Conservation (phyloP, 1,140 invertebrate genomes). For the Cecropterus lyciades region DNA sequence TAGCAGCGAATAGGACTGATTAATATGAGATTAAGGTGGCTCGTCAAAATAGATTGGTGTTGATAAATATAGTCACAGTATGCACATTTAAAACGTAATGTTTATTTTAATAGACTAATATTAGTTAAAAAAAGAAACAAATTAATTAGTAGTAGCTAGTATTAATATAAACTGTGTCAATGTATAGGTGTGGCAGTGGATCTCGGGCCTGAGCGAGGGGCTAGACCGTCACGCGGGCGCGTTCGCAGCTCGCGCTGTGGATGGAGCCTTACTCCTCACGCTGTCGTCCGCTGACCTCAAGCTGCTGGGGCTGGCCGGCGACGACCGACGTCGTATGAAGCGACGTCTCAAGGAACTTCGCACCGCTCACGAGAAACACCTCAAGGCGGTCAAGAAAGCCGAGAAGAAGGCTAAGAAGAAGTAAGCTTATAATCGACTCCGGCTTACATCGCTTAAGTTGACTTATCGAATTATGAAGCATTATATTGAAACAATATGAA, state of each 20-base stretch:
- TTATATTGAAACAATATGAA: too few relatives aligned
- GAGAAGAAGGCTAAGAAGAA: constrained; percentile 89
- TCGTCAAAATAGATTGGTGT: too few relatives aligned
- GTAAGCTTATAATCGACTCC: constrained; percentile 53
- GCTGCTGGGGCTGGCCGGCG: constrained; percentile 91
- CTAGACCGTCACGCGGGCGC: constrained; percentile 93
- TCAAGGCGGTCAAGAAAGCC: constrained; percentile 93
- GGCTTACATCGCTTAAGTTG: too few relatives aligned
- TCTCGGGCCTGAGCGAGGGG: constrained; percentile 90
- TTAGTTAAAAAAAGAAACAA: too few relatives aligned
- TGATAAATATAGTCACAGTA: too few relatives aligned
- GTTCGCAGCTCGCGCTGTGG: constrained; percentile 93
- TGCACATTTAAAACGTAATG: too few relatives aligned
- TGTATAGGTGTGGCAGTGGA: constrained; percentile 93
- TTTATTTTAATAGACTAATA: too few relatives aligned
- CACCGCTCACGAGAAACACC: constrained; percentile 91
- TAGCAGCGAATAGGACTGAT: too few relatives aligned
- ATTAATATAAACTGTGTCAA: neutral
- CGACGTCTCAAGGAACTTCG: constrained; percentile 95
- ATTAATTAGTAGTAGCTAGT: too few relatives aligned
- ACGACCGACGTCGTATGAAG: constrained; percentile 94
- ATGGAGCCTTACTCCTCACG: constrained; percentile 91
- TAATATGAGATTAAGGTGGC: too few relatives aligned
- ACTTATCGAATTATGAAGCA: too few relatives aligned
- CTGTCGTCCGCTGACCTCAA: constrained; percentile 96